Conservation (phyloP, 2,888 invertebrate species). For the Lacanobia oleracea region DNA sequence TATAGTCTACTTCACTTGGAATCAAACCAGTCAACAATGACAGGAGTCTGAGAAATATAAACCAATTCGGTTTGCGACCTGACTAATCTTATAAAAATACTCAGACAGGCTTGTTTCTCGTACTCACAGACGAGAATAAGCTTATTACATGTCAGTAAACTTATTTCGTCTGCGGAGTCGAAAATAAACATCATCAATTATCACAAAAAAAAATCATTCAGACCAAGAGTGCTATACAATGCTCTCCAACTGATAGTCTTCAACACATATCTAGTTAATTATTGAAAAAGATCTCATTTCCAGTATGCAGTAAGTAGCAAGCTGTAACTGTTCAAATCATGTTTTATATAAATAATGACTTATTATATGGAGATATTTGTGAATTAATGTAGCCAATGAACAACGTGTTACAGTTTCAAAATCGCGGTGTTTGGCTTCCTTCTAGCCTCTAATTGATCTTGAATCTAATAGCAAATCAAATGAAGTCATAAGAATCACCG, state of each 20-base stretch:
- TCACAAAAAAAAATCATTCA: constrained; percentile 35
- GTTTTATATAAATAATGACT: background rate
- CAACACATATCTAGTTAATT: background rate
- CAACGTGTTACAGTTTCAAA: background rate
- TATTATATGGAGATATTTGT: constrained; percentile 19
- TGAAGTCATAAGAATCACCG: background rate
- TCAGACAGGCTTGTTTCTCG: constrained; percentile 25
- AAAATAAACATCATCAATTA: constrained; percentile 21
- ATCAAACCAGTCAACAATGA: constrained; percentile 1
- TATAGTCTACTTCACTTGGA: constrained; percentile 13
- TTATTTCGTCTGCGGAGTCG: constrained; percentile 2
- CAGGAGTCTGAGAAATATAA: constrained; percentile 9
- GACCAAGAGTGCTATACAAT: constrained; percentile 9
- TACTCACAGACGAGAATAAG: constrained; percentile 17
- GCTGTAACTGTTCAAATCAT: background rate
- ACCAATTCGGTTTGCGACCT: constrained; percentile 29
- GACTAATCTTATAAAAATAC: constrained; percentile 38
- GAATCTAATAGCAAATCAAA: constrained; percentile 18
- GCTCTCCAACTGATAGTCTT: constrained; percentile 8
- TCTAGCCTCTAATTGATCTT: constrained; percentile 25
- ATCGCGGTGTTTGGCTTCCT: background rate
- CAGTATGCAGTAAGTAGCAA: background rate
- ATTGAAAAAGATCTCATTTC: constrained; percentile 23
- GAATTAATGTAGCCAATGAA: constrained; percentile 16
- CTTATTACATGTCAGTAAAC: constrained; percentile 7